Evolutionary conservation across 2,797 vertebrate species (phyloP), one percentile per base, ranked within the genome.

Genomic region (Sternarchorhynchus goeldii): DNA sequence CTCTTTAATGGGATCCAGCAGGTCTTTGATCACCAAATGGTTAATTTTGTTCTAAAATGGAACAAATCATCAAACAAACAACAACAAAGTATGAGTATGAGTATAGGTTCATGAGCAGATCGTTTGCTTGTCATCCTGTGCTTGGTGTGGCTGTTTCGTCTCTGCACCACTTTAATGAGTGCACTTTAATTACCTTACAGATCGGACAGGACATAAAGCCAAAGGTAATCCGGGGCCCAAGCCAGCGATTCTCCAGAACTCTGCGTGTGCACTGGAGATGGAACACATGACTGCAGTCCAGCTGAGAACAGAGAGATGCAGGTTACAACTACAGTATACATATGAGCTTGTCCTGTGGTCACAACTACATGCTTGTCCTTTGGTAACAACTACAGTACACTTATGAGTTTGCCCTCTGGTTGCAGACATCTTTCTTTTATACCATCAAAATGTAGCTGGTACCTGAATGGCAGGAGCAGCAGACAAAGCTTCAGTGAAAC

Each of bases 181-280:
- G 25, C 70, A 85, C 88, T 25, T 25, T 25, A 25, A 25, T 25
- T 25, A 99, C 98, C 96, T 99, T 99, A 89, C 98, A 99, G 86
- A 99, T 99, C 56, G 98, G 97, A 92, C 98, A 99, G 80, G 95
- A 93, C 96, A 99, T 99, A 89, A 99, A 99, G 10, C 98, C 98
- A 50, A 99, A 99, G 0, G 98, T 99, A 89, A 99, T 99, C 79
- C 98, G 93, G 64, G 98, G 98, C 21, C 98, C 98, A 36, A 99
- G 95, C 98, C 98, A 99, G 82, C 96, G 95, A 86, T 99, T 99
- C 86, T 99, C 98, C 73, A 99, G 93, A 62, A 99, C 97, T 71
- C 96, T 94, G 0, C 94, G 94, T 85, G 97, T 99, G 84, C 98
- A 99, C 85, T 99, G 97, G 84, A 99, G 94, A 84, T 99, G 98